Evolutionary conservation across 2,888 invertebrate genomes (phyloP).

Genomic region (Apodemia hepburni): DNA sequence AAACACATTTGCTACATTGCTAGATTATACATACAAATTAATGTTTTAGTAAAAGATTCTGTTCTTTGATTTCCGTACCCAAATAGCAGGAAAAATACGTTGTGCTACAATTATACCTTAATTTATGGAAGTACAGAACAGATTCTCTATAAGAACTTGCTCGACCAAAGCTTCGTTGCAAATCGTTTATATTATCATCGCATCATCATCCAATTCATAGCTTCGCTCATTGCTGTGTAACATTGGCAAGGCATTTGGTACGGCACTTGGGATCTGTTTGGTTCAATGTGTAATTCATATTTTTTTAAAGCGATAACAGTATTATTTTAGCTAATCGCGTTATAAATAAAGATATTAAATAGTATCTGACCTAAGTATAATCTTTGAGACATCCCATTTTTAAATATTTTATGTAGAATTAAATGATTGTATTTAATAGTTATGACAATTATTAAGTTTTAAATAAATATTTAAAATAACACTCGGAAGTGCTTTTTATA

Average conservation of each 20-base stretch:
- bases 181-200: conserved; percentile 40
- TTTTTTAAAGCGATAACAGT: too few species aligned
- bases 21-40: not conserved
- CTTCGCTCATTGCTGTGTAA: conserved; percentile 48
- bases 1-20: not conserved
- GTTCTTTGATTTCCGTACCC: not conserved
- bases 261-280: conserved; percentile 49
- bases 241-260: conserved; percentile 49
- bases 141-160: not conserved
- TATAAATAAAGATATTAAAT: not conserved
- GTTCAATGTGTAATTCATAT: conserved; percentile 30
- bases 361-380: not conserved
- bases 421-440: too few species aligned
- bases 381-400: not conserved
- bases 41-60: not conserved
- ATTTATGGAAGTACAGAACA: conserved; percentile 5
- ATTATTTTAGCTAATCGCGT: not conserved
- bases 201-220: conserved; percentile 36
- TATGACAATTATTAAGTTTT: too few species aligned
- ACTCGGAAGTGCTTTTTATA: too few species aligned
- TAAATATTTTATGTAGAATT: not conserved
- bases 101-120: not conserved
- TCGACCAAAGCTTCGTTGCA: conserved; percentile 5
- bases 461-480: too few species aligned
- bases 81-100: not conserved